phyloP scores from a whole-genome alignment of 2,113 vertebrate species.

The Chaenocephalus aceratus region DNA sequence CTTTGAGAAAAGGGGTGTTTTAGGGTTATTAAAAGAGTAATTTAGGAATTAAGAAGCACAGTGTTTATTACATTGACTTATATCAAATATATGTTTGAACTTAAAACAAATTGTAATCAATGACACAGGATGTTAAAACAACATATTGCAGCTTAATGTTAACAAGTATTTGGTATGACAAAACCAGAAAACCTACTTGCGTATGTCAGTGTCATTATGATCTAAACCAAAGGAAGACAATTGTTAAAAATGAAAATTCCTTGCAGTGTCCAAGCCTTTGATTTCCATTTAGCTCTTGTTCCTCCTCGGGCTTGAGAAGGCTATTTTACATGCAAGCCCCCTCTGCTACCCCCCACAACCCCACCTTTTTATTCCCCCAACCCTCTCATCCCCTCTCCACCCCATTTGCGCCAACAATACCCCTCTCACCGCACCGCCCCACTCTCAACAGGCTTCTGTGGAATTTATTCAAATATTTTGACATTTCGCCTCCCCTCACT shows the following conservation, averaged over 20 bases:
- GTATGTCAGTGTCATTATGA: constrained; percentile 13
- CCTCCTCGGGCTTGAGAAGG: constrained; percentile 54
- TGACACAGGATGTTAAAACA: not conserved
- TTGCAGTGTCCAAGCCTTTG: constrained; percentile 50
- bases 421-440: constrained; percentile 63
- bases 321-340: constrained; percentile 67
- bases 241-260: constrained; percentile 55
- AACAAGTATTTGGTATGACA: too few species aligned
- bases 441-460: constrained; percentile 89
- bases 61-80: too few species aligned
- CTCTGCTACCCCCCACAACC: not conserved
- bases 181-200: too few species aligned
- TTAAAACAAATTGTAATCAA: too few species aligned
- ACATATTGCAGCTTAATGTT: not conserved
- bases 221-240: constrained; percentile 34
- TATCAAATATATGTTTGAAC: too few species aligned
- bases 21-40: too few species aligned
- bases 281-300: constrained; percentile 66
- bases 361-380: constrained; percentile 54
- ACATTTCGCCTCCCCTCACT: constrained; percentile 99
- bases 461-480: constrained; percentile 99
- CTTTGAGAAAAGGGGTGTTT: not conserved
- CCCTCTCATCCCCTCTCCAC: constrained; percentile 73
- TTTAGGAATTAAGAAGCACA: too few species aligned
- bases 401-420: constrained; percentile 76